Conservation (phyloP, 2,797 vertebrate species). For the Antrozous pallidus region DNA sequence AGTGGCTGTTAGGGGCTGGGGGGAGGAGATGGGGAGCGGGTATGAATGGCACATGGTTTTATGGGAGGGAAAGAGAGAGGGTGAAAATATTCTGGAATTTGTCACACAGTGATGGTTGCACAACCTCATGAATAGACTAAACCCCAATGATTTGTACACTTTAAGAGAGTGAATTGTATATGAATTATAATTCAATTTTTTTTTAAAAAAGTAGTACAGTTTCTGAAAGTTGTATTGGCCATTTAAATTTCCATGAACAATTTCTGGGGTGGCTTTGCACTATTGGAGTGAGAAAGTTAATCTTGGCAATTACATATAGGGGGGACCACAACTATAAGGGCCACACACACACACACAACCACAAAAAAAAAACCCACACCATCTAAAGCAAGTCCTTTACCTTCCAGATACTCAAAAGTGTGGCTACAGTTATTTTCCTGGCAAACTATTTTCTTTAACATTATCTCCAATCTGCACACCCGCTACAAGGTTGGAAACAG, state of each 20-base stretch:
- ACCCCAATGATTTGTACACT: background rate
- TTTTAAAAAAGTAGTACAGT: background rate
- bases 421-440: background rate
- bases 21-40: background rate
- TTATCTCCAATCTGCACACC: background rate
- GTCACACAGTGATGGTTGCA: background rate
- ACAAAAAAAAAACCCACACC: background rate
- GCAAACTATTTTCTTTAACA: background rate
- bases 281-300: background rate
- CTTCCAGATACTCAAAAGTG: background rate
- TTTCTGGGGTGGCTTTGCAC: background rate
- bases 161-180: background rate
- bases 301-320: background rate
- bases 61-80: background rate
- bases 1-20: background rate
- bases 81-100: background rate
- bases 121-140: background rate
- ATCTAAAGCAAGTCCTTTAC: background rate
- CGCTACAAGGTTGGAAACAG: background rate
- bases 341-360: background rate
- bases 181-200: background rate
- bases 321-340: background rate
- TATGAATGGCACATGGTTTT: background rate
- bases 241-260: background rate
- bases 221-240: background rate